Percentiles rank a stretch among this genome's conserved stretches.
phyloP scores from a whole-genome alignment of 2,113 vertebrate genomes.

The Caretta caretta region DNA sequence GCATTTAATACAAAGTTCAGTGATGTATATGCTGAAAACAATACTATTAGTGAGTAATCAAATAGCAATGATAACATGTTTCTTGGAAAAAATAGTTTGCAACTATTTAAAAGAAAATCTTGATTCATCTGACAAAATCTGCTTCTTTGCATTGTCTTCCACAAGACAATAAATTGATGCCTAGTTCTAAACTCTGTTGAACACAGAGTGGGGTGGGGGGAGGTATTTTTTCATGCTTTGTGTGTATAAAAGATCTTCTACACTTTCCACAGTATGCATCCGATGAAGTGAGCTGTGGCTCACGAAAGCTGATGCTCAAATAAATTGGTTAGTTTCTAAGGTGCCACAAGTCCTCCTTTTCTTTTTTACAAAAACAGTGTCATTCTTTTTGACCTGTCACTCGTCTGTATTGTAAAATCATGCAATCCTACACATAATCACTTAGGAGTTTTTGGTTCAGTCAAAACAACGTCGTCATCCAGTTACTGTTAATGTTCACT shows the following conservation, averaged over 20 bases:
- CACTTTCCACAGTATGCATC: too few relatives aligned
- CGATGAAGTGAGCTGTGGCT: too few relatives aligned
- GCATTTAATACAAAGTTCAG: neutral
- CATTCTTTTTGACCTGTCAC: neutral
- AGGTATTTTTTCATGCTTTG: too few relatives aligned
- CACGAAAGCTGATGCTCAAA: too few relatives aligned
- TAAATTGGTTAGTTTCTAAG: too few relatives aligned
- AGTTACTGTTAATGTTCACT: neutral
- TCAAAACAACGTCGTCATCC: neutral
- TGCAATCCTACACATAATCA: neutral
- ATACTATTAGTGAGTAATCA: neutral
- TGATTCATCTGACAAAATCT: neutral
- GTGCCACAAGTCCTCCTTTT: too few relatives aligned
- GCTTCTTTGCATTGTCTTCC: neutral
- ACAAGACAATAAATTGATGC: neutral
- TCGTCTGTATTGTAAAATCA: neutral
- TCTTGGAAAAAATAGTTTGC: neutral
- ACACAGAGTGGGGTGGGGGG: neutral
- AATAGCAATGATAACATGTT: neutral
- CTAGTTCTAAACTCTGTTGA: neutral
- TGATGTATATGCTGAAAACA: neutral
- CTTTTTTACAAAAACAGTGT: neutral
- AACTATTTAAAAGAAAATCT: neutral
- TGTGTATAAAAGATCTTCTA: too few relatives aligned
- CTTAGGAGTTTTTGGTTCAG: neutral